Percentiles rank a stretch among this genome's conserved stretches.
Conservation (phyloP, 2,888 invertebrate species). For the Cephus spinipes region DNA sequence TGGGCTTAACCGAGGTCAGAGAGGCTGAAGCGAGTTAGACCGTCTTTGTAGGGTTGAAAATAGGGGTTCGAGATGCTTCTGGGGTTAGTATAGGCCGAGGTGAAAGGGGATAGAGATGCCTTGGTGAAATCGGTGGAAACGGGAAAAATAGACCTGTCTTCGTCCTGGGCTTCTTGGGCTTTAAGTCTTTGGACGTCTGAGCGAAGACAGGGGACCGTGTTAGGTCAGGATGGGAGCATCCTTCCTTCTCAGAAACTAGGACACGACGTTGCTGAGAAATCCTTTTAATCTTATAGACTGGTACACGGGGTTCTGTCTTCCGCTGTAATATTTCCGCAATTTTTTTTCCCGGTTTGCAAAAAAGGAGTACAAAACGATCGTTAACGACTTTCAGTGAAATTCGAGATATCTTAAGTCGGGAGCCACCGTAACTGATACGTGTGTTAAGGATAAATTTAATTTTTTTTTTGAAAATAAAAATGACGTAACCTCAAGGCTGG, state of each 20-base stretch:
- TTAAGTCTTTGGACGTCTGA: constrained; percentile 21
- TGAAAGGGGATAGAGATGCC: constrained; percentile 20
- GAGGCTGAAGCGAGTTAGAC: not conserved
- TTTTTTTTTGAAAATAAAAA: too few species aligned
- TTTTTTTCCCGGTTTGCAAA: not conserved
- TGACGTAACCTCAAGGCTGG: too few species aligned
- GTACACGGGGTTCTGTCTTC: not conserved
- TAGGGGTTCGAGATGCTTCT: not conserved
- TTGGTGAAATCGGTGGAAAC: constrained; percentile 24
- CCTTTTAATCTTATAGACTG: not conserved
- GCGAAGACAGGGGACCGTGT: constrained; percentile 16
- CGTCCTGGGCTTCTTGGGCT: constrained; percentile 4
- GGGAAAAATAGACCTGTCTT: constrained; percentile 41
- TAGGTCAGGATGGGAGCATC: constrained; percentile 21
- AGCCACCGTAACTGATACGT: not conserved
- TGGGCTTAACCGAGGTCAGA: not conserved
- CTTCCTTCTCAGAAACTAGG: constrained; percentile 5
- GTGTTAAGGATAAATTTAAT: not conserved
- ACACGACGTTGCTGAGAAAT: not conserved
- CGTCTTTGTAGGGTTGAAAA: not conserved
- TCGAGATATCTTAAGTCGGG: not conserved
- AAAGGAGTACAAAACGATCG: not conserved
- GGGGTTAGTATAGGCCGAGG: not conserved
- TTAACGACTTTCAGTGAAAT: not conserved
- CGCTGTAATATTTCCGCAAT: not conserved